Base-by-base conservation (phyloP, 2,888 invertebrate genomes). In the Saturnia japonica region DNA sequence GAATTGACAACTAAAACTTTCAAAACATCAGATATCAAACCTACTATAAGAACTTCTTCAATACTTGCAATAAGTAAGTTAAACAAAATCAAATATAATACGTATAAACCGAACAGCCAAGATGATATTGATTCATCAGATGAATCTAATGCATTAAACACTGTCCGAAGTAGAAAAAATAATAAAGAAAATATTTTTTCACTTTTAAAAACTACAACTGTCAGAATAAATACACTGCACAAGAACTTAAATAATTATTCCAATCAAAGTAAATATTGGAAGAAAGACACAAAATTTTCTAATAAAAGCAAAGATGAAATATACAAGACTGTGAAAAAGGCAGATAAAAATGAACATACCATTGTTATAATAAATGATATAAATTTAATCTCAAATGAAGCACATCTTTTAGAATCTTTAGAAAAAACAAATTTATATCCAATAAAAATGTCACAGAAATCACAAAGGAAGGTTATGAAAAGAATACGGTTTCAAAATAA, bases 21-120 rank as follows among this genome's bases (percentile, higher is more conserved):
- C 3, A 62, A 62, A 62, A 62, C 62, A 34, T 19, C 28, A 7
- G 62, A 28, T 62, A 16, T 25, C 2, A 34, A 62, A 62, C 62
- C 1, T 34, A 34, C 28, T 43, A 14, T 12, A 47, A 43, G 8
- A 16, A 45, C 25, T 54, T 34, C 28, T 64, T 62, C 71, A 22
- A 68, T 47, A 14, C 64, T 43, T 8, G 25, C 64, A 40, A 64
- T 25, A 4, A 57, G 69, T 62, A 69, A 28, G 2, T 54, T 51
- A 25, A 80, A 76, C 70, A 77, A 72, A 34, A 77, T 85, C 68
- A 85, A 76, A 74, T 89, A 89, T 71, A 90, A 89, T 74, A 88
- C 88, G 12, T 89, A 87, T 69, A 80, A 82, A 76, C 85, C 89
- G 22, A 77, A 78, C 6, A 75, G 79, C n/a, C 77, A 79, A 66